phyloP scores from a whole-genome alignment of 2,113 vertebrate genomes.

The Romanogobio albipinnatus region DNA sequence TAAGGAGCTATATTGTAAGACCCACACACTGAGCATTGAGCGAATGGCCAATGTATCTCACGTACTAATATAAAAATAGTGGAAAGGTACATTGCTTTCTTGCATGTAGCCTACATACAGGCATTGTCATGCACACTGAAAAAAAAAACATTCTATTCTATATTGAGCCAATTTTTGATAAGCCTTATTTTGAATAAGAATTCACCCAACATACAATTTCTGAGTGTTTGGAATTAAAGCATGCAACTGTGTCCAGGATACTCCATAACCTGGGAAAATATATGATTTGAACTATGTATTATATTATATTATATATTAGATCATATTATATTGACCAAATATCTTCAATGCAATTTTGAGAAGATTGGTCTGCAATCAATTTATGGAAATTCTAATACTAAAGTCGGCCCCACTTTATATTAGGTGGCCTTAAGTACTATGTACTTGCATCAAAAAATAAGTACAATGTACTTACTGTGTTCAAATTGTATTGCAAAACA shows the following conservation, averaged over 20 bases:
- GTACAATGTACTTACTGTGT: too few species aligned
- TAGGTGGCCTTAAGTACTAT: too few species aligned
- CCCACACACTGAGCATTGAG: conserved; percentile 2
- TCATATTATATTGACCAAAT: too few species aligned
- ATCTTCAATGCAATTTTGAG: too few species aligned
- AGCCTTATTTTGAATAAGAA: neutral
- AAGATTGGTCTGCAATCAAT: too few species aligned
- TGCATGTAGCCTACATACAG: neutral
- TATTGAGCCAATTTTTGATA: neutral
- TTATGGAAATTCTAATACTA: too few species aligned
- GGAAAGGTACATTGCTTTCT: neutral
- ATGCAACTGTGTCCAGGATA: neutral
- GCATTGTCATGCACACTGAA: neutral
- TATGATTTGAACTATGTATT: neutral
- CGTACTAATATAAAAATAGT: neutral
- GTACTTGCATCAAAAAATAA: too few species aligned
- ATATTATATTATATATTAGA: neutral
- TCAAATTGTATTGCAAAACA: too few species aligned
- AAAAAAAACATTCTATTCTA: neutral
- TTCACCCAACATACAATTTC: neutral
- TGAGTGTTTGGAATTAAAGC: neutral
- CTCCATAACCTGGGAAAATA: neutral
- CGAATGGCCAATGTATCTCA: neutral
- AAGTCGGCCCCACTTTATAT: too few species aligned
- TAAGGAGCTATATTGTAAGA: conserved; percentile 35